These are phyloP conservation scores for Hypomesus transpacificus DNA, from an alignment of 2,113 vertebrate genomes.

Conservation along the genomic window DNA sequence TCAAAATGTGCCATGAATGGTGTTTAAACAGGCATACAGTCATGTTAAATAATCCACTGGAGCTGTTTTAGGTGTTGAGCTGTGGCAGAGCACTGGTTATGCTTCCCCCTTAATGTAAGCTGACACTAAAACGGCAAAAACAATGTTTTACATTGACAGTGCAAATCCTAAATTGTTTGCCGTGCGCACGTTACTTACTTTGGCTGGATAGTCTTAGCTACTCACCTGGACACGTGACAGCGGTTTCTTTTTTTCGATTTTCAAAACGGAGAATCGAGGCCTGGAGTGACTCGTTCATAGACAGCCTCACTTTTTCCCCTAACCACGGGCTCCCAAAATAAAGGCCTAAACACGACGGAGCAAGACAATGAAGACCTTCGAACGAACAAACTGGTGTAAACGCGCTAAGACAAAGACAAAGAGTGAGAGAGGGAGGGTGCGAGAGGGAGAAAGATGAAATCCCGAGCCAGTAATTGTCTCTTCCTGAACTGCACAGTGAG, in stretches of 20 bases:
- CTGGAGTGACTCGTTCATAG: too few species aligned
- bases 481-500: conserved; percentile 30
- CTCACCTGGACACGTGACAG: conserved; percentile 34
- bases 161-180: conserved; percentile 60
- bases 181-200: conserved; percentile 56
- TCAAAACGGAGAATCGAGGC: too few species aligned
- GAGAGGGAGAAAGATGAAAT: conserved; percentile 9
- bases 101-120: conserved; percentile 65
- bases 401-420: neutral
- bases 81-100: conserved; percentile 46
- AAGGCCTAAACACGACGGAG: neutral
- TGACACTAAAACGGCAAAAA: conserved; percentile 62
- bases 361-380: neutral
- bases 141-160: conserved; percentile 58
- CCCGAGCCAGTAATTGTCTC: conserved; percentile 48
- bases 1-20: conserved; percentile 61
- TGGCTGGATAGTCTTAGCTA: conserved; percentile 51
- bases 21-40: conserved; percentile 46
- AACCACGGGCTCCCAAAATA: too few species aligned
- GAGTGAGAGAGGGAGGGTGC: neutral
- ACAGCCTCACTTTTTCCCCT: too few species aligned
- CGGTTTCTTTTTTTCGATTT: conserved; percentile 10
- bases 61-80: conserved; percentile 47
- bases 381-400: neutral
- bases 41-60: conserved; percentile 56